Evolutionary conservation across 1,140 invertebrate species (phyloP), one percentile per base, ranked within the genome.

Genomic region (Zaprionus gabonicus): DNA sequence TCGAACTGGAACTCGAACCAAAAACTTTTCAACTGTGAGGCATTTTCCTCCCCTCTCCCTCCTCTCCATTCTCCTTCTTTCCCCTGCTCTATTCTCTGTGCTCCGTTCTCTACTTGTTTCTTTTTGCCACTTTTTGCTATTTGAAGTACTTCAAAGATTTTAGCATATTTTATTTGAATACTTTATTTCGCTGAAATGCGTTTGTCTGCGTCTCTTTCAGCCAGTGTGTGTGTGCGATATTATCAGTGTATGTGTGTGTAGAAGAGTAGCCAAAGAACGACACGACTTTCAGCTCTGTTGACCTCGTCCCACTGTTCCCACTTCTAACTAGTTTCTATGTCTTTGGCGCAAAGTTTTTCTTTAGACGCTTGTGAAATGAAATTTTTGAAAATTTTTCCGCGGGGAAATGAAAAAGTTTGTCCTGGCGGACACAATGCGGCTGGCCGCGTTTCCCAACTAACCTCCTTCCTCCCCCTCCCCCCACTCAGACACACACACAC

Each of bases 81-180:
- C 20, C 36, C 20, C 49, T 9, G n/a, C 4, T 38, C 4, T 15
- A 12, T 46, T 56, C 13, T 38, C 4, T 15, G 4, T 46, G 46
- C 69, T 70, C 7, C 49, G 59, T 55, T 63, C 70, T 53, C 15
- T 77, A 78, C 63, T 64, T 69, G 74, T 83, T 75, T 44, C 53
- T 23, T 78, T 76, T 82, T 76, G 90, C 57, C 67, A 68, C 79
- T 82, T 85, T 79, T 83, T 87, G 81, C 81, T 76, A 87, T 88
- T 87, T 87, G 81, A 87, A 87, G 84, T 87, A 84, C 85, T 90
- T 87, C 84, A 87, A 87, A 87, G 85, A 90, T 90, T 90, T 90
- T 90, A 90, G 85, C 85, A 90, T 90, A 90, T 90, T 90, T 90
- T 90, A 90, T 90, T 91, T 90, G 85, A 90, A 90, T 90, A 90